A percentile compares a stretch with the other conserved stretches of the same genome.
These are phyloP conservation scores for Drosophila anomalata DNA, from an alignment of 2,888 invertebrate species.

Conservation along the genomic window DNA sequence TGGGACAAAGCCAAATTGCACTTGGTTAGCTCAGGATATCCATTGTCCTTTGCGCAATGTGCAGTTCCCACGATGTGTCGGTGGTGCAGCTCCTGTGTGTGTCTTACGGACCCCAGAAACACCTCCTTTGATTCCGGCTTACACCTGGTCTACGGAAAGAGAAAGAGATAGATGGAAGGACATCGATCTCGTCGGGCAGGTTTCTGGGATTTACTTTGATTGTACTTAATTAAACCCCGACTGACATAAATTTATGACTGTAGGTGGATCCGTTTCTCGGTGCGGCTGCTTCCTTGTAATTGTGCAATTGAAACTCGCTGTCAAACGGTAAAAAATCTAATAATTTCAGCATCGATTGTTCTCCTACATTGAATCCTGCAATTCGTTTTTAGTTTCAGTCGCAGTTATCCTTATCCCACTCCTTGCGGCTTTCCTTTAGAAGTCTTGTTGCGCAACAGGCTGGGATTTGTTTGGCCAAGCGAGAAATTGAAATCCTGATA, in stretches of 20 bases:
- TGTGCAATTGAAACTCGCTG: constrained; percentile 56
- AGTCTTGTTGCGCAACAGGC: constrained; percentile 65
- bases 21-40: constrained; percentile 52
- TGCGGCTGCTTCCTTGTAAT: constrained; percentile 69
- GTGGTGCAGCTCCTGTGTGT: constrained; percentile 40
- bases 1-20: constrained; percentile 66
- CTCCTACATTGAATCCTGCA: constrained; percentile 32
- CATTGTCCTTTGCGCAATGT: constrained; percentile 79
- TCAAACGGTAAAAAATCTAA: constrained; percentile 68
- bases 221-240: constrained; percentile 70
- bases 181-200: constrained; percentile 44
- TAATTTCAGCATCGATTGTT: constrained; percentile 58
- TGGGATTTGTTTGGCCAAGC: constrained; percentile 38
- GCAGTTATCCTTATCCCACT: constrained; percentile 27
- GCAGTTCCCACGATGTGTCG: constrained; percentile 69
- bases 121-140: constrained; percentile 63
- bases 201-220: constrained; percentile 48
- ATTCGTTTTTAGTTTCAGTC: constrained; percentile 50
- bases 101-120: constrained; percentile 42
- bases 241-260: constrained; percentile 76
- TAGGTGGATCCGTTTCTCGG: constrained; percentile 21
- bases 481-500: constrained; percentile 54
- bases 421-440: constrained; percentile 35
- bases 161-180: constrained; percentile 34
- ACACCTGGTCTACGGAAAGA: constrained; percentile 64